Base-by-base conservation (phyloP, 92 coral and sea anemone species). In the Heliopora coerulea region DNA sequence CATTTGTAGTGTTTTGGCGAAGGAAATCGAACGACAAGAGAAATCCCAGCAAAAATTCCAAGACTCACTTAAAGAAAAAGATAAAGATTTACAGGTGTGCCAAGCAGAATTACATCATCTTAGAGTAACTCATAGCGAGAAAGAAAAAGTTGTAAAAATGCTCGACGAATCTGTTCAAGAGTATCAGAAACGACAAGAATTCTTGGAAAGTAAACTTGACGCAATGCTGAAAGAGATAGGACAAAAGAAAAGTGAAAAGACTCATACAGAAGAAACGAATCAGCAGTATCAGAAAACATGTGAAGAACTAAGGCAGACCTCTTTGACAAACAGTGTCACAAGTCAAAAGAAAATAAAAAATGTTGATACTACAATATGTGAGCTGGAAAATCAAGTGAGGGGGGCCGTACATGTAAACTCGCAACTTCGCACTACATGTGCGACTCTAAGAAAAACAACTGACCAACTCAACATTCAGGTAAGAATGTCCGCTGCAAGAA, bases 1-100 rank as follows among this genome's bases (percentile, higher is more conserved):
- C 13, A 1, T 70, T 12, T 29, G 56, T 18, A 49, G 34, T 7
- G 40, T 42, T 24, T 70, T 70, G 27, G 77, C 29, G 33, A 20
- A 54, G 5, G 77, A 70, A 23, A 63, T 70, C 1, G 44, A 70
- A 70, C n/a, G 77, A 10, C 32, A 52, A 70, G 63, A 70, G 18
- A 12, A 49, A n/a, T 52, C 77, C 24, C 62, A 70, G 54, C 32
- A 52, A n/a, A 20, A 8, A 10, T 31, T 54, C 39, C 62, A 54
- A 33, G 62, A 70, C 30, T 27, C 62, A 2, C 25, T 49, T 8
- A 20, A 32, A 49, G 49, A 70, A 37, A 70, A 70, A 70, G 49
- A 50, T 54, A 29, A 52, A 52, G 18, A 52, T 12, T 30, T 50
- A 23, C 35, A 31, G 19, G 31, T 33, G 35, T 70, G 48, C 49